Percentiles rank a stretch among this genome's conserved stretches.
phyloP scores from a whole-genome alignment of 92 coral and sea anemone genomes.

The Pocillopora grandis region DNA sequence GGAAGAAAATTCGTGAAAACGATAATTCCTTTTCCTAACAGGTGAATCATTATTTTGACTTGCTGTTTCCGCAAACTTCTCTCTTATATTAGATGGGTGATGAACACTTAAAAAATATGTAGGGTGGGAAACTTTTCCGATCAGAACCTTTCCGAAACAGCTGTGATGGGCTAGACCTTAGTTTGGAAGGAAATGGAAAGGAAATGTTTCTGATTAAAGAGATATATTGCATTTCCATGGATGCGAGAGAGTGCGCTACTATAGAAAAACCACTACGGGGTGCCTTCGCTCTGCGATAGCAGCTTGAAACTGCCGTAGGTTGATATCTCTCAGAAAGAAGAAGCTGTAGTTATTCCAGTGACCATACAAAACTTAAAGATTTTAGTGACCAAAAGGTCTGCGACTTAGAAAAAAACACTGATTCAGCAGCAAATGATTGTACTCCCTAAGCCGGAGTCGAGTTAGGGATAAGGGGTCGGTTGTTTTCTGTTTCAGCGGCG shows the following conservation, averaged over 20 bases:
- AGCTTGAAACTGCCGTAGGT: conserved; percentile 22
- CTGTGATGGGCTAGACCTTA: conserved; percentile 33
- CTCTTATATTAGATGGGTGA: conserved; percentile 41
- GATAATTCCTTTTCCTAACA: conserved; percentile 12
- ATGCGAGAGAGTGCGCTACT: conserved; percentile 34
- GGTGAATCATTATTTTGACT: conserved; percentile 46
- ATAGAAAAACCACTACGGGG: conserved; percentile 18
- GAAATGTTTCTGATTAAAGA: conserved; percentile 45
- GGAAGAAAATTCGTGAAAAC: background rate
- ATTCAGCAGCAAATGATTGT: conserved; percentile 3
- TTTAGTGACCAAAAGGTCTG: conserved; percentile 20
- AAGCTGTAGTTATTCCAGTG: conserved; percentile 14
- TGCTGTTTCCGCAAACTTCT: conserved; percentile 35
- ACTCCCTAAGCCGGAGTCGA: conserved; percentile 33
- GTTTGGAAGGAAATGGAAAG: conserved; percentile 45
- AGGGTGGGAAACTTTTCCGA: conserved; percentile 44
- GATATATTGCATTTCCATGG: conserved; percentile 46
- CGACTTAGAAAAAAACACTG: background rate
- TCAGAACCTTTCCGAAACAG: conserved; percentile 39
- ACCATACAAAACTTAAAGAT: background rate
- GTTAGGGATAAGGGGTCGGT: conserved; percentile 55
- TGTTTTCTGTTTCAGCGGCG: conserved; percentile 66
- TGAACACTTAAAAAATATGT: conserved; percentile 29
- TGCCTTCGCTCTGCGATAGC: conserved; percentile 15
- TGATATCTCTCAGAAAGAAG: conserved; percentile 10